These are phyloP conservation scores for Orchestia grillus DNA, from an alignment of 1,140 invertebrate species.

Conservation along the genomic window DNA sequence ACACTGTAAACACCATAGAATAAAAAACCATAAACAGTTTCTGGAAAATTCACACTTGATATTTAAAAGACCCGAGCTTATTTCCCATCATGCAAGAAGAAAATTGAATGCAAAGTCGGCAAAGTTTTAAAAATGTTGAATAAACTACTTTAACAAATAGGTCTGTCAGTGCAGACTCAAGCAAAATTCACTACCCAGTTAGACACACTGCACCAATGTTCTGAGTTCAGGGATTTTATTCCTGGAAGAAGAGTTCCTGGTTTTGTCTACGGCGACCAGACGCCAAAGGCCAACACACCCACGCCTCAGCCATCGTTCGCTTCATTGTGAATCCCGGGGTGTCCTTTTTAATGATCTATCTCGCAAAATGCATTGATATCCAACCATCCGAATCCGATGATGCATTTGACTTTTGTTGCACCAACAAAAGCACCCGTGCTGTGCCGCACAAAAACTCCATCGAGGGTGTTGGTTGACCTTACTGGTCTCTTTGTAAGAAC, in stretches of 20 bases:
- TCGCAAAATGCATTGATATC: constrained; percentile 8
- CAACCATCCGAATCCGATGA: constrained; percentile 37
- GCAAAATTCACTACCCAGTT: background rate
- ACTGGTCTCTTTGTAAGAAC: background rate
- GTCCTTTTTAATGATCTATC: constrained; percentile 55
- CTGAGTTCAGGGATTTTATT: background rate
- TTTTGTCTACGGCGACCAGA: background rate
- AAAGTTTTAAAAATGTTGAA: too few relatives aligned
- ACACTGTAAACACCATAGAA: too few relatives aligned
- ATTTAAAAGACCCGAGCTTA: too few relatives aligned
- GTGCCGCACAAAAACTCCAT: background rate
- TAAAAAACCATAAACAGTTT: too few relatives aligned
- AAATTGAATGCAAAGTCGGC: too few relatives aligned
- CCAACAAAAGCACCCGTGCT: constrained; percentile 7
- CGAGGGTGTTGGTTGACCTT: background rate
- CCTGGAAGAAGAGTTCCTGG: background rate
- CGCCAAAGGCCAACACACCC: background rate
- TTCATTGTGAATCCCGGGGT: constrained; percentile 27
- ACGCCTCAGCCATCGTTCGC: background rate
- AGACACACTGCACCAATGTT: background rate
- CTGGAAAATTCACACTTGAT: too few relatives aligned
- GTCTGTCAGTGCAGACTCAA: background rate
- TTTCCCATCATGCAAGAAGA: too few relatives aligned
- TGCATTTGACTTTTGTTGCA: constrained; percentile 49
- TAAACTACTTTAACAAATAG: too few relatives aligned